Evolutionary conservation across 2,888 invertebrate genomes (phyloP).

Genomic region (Patella pellucida): DNA sequence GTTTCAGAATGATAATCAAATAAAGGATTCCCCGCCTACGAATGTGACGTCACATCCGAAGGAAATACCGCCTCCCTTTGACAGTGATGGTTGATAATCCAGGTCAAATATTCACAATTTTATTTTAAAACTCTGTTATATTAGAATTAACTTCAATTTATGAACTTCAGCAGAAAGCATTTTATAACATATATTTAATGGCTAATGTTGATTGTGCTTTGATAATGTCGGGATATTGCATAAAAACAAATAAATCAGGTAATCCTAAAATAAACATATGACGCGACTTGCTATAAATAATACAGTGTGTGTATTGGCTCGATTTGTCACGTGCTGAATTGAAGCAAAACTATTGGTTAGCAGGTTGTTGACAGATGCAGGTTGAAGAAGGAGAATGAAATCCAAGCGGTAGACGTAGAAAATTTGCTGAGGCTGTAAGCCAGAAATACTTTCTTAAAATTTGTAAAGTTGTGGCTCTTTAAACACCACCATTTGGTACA

Average conservation of each 20-base stretch:
- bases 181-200: no score
- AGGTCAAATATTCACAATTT: no score
- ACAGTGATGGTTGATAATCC: background rate
- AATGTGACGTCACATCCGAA: slow-evolving; percentile 53
- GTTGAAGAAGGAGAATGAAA: slow-evolving; percentile 14
- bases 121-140: no score
- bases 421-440: slow-evolving; percentile 10
- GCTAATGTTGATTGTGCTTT: no score
- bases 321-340: slow-evolving; percentile 8
- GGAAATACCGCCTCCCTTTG: slow-evolving; percentile 34
- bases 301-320: no score
- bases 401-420: slow-evolving; percentile 14
- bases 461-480: background rate
- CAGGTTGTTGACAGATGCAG: slow-evolving; percentile 14
- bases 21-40: slow-evolving; percentile 61
- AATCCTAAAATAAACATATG: slow-evolving; percentile 17
- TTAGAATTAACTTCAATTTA: no score
- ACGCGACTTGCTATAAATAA: slow-evolving; percentile 18
- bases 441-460: slow-evolving; percentile 4
- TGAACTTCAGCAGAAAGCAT: no score
- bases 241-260: background rate
- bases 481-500: background rate
- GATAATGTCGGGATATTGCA: no score
- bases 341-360: slow-evolving; percentile 16
- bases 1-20: slow-evolving; percentile 37